Base-by-base conservation (phyloP, 2,113 vertebrate genomes). In the Xerus inauris region DNA sequence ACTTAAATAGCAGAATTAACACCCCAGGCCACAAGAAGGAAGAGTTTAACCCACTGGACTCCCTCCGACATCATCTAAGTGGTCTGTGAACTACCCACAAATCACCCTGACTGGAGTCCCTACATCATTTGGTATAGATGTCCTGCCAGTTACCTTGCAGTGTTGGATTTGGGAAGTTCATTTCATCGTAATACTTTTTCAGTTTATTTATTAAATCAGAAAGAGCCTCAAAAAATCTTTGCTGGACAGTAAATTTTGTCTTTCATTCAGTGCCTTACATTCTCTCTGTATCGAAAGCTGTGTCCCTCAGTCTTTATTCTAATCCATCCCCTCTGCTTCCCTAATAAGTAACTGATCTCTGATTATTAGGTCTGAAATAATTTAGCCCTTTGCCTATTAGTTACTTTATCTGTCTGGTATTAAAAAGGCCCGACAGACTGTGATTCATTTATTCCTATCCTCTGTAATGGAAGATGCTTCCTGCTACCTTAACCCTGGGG, bases 41-140 rank as follows among this genome's bases (percentile, higher is more conserved):
- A 42, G 35, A 40, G 32, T 38, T 5, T 42, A 51, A 16, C 7
- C 7, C 8, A 22, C 54, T 57, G 54, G 54, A 57, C 4, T 22
- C 35, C 81, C 38, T 85, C 9, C 2, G 20, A 35, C n/a, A 47
- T 24, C 69, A 40, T 7, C 17, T 42, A 26, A 0, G 5, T 26
- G 16, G 26, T 42, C 28, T 54, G 86, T 54, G 24, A 47, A 62
- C 88, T 3, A 45, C 11, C 65, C 45, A 28, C 17, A 4, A 1
- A 0, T 0, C 1, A 42, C 47, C 8, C 11, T 67, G 88, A 38
- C 0, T 1, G 8, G 76, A 45, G 49, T 7, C 14, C 57, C 32
- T 49, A 5, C 3, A 22, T 20, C 5, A 13, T 2, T 6, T 10
- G 89, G 42, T 17, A 49, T 17, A 57, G 47, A 0, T 6, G 49